These are phyloP conservation scores for Drosophila borealis DNA, from an alignment of 2,888 invertebrate species.

Conservation along the genomic window DNA sequence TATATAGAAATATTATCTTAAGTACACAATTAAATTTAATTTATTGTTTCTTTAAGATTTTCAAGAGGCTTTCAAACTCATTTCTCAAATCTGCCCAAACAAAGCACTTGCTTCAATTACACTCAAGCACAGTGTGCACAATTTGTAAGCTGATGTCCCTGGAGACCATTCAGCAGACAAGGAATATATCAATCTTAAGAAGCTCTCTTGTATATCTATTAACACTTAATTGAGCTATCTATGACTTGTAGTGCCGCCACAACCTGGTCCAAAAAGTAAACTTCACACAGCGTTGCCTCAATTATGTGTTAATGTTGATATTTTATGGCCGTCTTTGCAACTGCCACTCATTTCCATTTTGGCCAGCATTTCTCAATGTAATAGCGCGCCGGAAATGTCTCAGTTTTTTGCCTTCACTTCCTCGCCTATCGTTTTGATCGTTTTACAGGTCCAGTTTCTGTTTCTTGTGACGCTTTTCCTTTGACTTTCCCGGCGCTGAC, in stretches of 20 bases:
- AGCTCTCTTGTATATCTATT: slow-evolving; percentile 37
- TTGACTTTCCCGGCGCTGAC: slow-evolving; percentile 37
- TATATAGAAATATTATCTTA: not conserved
- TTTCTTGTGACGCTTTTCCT: slow-evolving; percentile 29
- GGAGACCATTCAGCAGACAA: slow-evolving; percentile 14
- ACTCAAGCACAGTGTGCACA: slow-evolving; percentile 15
- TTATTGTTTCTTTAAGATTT: slow-evolving; percentile 15
- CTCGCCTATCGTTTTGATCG: slow-evolving; percentile 20
- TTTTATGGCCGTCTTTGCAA: slow-evolving; percentile 40
- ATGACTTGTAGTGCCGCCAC: slow-evolving; percentile 3
- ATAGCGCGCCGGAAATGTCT: slow-evolving; percentile 61
- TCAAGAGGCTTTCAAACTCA: slow-evolving; percentile 1
- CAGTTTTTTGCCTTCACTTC: slow-evolving; percentile 22
- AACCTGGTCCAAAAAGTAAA: slow-evolving; percentile 18
- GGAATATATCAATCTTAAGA: slow-evolving; percentile 28
- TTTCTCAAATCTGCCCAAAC: not conserved
- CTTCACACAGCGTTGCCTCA: slow-evolving; percentile 28
- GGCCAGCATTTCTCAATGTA: slow-evolving; percentile 40
- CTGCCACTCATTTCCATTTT: slow-evolving; percentile 60
- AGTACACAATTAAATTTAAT: slow-evolving; percentile 11
- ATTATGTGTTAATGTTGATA: slow-evolving; percentile 59
- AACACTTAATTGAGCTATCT: slow-evolving; percentile 53
- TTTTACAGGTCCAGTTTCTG: slow-evolving; percentile 19
- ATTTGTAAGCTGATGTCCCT: slow-evolving; percentile 49
- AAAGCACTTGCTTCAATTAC: slow-evolving; percentile 23